Evolutionary conservation across 2,113 vertebrate species (phyloP).

Genomic region (Illadopsis cleaveri): DNA sequence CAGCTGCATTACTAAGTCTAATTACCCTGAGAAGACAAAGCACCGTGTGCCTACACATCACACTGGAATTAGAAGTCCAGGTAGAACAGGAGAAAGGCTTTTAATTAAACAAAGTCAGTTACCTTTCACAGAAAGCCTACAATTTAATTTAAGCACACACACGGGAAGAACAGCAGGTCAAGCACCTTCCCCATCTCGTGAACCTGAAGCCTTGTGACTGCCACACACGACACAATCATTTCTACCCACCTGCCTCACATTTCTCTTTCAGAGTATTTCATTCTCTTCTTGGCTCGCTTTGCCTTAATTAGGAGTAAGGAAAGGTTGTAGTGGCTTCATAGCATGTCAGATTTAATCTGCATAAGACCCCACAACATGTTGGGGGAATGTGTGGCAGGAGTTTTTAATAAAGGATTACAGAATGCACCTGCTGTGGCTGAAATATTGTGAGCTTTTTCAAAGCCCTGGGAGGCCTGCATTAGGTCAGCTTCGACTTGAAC

Average conservation of each 20-base stretch:
- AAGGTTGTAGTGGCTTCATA: slow-evolving; percentile 48
- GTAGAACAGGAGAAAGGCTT: slow-evolving; percentile 43
- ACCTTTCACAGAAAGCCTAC: slow-evolving; percentile 50
- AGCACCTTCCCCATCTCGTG: background rate
- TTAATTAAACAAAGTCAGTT: slow-evolving; percentile 72
- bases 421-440: slow-evolving; percentile 62
- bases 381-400: slow-evolving; percentile 15
- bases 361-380: slow-evolving; percentile 40
- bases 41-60: slow-evolving; percentile 57
- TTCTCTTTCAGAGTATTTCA: background rate
- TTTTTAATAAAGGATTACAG: slow-evolving; percentile 73
- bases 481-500: slow-evolving; percentile 52
- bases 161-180: slow-evolving; percentile 39
- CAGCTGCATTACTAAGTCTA: slow-evolving; percentile 79
- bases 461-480: slow-evolving; percentile 36
- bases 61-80: slow-evolving; percentile 62
- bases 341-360: slow-evolving; percentile 67
- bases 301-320: slow-evolving; percentile 65
- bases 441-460: slow-evolving; percentile 35
- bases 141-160: slow-evolving; percentile 60
- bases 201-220: background rate
- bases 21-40: slow-evolving; percentile 75
- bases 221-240: background rate
- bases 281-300: background rate
- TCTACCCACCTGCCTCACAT: background rate